Evolutionary conservation across 1,140 invertebrate genomes (phyloP), one percentile per base, ranked within the genome.

Genomic region (Patella vulgata): DNA sequence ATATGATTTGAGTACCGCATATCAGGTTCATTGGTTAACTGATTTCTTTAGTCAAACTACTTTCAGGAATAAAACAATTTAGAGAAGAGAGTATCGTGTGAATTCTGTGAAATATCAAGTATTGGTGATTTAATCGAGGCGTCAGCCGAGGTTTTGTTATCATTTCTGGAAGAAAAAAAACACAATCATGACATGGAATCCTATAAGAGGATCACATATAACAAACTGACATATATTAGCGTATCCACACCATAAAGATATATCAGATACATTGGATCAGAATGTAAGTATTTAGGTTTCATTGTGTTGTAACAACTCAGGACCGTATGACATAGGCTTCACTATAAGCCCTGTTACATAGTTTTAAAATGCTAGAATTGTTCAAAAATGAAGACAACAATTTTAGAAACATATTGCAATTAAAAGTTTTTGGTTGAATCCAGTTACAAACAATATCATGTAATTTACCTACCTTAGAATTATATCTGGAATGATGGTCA

Each of bases 21-120:
- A n/a, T n/a, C n/a, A n/a, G n/a, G n/a, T n/a, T n/a, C n/a, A n/a
- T n/a, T n/a, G n/a, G n/a, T n/a, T n/a, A n/a, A n/a, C n/a, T n/a
- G n/a, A n/a, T n/a, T n/a, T n/a, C n/a, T n/a, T n/a, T n/a, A n/a
- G 27, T 28, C 14, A 11, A 28, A 11, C 51, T 14, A 4, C 17
- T 8, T 48, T 63, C 39, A 70, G 27, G 60, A 64, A 53, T 67
- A 62, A 53, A 71, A 71, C 14, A 71, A 46, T 47, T 71, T 71
- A 47, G 57, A 61, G 31, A 67, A 70, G 39, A 70, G 60, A 12
- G 28, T 59, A 31, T 70, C 68, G 47, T 70, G 68, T n/a, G 59
- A 58, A 33, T 70, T 70, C 44, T 70, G 68, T 30, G 66, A 17
- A n/a, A 66, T 19, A 25, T 70, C 63, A 11, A 59, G 42, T 12